phyloP scores from a whole-genome alignment of 2,797 vertebrate genomes.

The Darevskia nairensis region DNA sequence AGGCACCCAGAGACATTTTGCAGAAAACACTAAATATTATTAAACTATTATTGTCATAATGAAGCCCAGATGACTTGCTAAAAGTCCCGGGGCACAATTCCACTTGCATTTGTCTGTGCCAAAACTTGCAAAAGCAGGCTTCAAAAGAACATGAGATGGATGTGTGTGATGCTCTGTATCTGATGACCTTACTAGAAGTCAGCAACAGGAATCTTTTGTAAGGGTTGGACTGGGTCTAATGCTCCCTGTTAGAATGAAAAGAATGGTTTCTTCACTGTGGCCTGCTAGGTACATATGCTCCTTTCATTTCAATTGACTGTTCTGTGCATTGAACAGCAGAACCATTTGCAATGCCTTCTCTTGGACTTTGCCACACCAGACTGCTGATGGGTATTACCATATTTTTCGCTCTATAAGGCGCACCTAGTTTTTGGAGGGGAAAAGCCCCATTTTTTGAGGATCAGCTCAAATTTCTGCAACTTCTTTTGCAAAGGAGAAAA shows the following conservation, averaged over 20 bases:
- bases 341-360: neutral
- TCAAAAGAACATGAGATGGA: slow-evolving; percentile 40
- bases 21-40: slow-evolving; percentile 32
- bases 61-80: slow-evolving; percentile 58
- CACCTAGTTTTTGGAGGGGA: too few species aligned
- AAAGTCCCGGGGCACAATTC: slow-evolving; percentile 29
- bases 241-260: neutral
- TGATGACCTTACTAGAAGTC: neutral
- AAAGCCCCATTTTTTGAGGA: too few species aligned
- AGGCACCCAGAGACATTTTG: slow-evolving; percentile 45
- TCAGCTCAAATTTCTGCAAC: too few species aligned
- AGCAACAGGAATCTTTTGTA: neutral
- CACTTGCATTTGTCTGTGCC: slow-evolving; percentile 24
- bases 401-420: too few species aligned
- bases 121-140: slow-evolving; percentile 26
- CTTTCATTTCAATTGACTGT: neutral
- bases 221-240: neutral
- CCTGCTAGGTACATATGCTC: neutral
- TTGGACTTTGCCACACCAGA: neutral
- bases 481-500: too few species aligned
- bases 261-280: neutral
- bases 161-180: neutral
- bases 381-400: too few species aligned
- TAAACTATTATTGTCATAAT: slow-evolving; percentile 42
- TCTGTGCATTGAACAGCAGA: neutral